Evolutionary conservation across 2,888 invertebrate species (phyloP).

Genomic region (Ophion ellenae): DNA sequence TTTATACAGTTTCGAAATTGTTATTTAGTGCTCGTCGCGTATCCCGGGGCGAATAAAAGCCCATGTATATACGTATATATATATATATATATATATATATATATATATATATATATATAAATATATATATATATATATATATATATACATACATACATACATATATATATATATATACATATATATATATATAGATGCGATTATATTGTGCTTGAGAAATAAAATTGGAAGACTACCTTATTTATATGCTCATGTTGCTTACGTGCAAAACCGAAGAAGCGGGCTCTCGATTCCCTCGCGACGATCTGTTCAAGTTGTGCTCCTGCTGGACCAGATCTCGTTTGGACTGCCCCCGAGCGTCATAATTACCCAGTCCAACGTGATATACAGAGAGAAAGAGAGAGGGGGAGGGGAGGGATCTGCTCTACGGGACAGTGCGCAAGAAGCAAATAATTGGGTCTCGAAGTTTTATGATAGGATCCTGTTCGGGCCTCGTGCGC

Average conservation of each 20-base stretch:
- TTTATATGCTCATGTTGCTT: slow-evolving; percentile 59
- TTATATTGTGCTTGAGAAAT: slow-evolving; percentile 50
- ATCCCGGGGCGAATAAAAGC: slow-evolving; percentile 56
- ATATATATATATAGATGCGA: slow-evolving; percentile 38
- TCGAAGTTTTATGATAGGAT: slow-evolving; percentile 66
- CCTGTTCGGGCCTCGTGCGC: slow-evolving; percentile 55
- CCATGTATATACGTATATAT: slow-evolving; percentile 14
- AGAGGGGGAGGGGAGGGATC: slow-evolving; percentile 23
- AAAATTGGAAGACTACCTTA: slow-evolving; percentile 65
- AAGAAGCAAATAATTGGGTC: slow-evolving; percentile 67
- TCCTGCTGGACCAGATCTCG: slow-evolving; percentile 42
- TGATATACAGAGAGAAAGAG: slow-evolving; percentile 43
- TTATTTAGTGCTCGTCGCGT: slow-evolving; percentile 58
- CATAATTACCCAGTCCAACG: slow-evolving; percentile 66
- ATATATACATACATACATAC: too few relatives aligned
- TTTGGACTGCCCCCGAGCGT: slow-evolving; percentile 64
- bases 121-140: slow-evolving; percentile 15
- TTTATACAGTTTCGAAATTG: slow-evolving; percentile 61
- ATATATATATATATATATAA: slow-evolving; percentile 8
- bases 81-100: slow-evolving; percentile 15
- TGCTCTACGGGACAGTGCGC: slow-evolving; percentile 52
- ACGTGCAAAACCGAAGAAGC: slow-evolving; percentile 55
- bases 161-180: not conserved
- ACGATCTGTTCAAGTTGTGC: slow-evolving; percentile 42
- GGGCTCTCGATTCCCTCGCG: slow-evolving; percentile 40